Base-by-base conservation (phyloP, 2,113 vertebrate species). In the Oryzias melastigma region DNA sequence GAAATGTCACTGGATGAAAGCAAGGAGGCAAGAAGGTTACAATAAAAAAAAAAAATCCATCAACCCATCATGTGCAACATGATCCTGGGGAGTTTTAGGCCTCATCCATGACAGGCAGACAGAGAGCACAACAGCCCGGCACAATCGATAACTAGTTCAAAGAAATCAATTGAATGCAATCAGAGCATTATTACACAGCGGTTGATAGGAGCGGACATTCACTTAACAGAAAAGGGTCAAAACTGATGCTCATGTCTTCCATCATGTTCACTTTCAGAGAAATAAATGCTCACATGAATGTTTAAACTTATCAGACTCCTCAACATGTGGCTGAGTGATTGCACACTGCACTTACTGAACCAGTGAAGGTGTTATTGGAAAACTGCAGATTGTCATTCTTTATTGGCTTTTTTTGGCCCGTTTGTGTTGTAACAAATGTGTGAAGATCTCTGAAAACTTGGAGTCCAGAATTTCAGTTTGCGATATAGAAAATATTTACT, bases 151-250 rank as follows among this genome's bases (percentile, higher is more conserved):
- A 53, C 0, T 1, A 17, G 55, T 70, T 81, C 17, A 60, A 50
- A 53, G 60, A 10, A 68, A 84, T 82, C 83, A 81, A 75, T 83
- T 14, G 7, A 48, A 69, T 12, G 17, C 71, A 73, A 74, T 74
- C 75, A 63, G 63, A 43, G 63, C 49, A 1, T 73, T 67, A 56
- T 67, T 69, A 64, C 58, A n/a, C 25, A 35, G 68, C 29, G 15
- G 73, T 56, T 67, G 42, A 35, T 12, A 35, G 35, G 35, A 35
- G 35, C 1, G 35, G 35, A 35, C 35, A 35, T 3, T 35, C 35
- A 35, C 35, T 3, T 12, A 35, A 35, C 8, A 35, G 35, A 10
- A 35, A 35, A 35, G 35, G 25, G 10, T 35, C 35, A 35, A 0
- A 35, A 35, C 35, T 35, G 35, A 51, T 14, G 47, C 14, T 14